Evolutionary conservation across 2,797 vertebrate genomes (phyloP), one percentile per base, ranked within the genome.

Genomic region (Margarornis squamiger): DNA sequence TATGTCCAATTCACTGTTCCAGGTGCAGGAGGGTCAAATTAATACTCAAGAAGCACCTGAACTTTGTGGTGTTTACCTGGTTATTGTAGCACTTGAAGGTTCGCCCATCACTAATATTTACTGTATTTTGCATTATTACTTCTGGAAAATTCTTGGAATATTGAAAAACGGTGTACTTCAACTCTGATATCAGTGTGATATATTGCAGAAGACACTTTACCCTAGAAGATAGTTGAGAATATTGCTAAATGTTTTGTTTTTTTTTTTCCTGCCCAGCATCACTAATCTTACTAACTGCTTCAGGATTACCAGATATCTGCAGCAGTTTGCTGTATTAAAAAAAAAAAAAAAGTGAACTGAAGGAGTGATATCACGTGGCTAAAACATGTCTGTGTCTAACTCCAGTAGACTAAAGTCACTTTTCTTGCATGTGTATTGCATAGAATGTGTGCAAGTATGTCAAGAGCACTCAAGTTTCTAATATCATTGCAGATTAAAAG

Each of bases 41-140:
- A 67, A 12, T 74, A 30, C 45, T 83, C 1, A 7, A 70, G 36
- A 92, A 76, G 20, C 65, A 86, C 30, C 48, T 78, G 84, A 80
- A 51, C 17, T 77, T 74, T 76, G 78, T 45, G 48, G 41, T 76
- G 41, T 59, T 86, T 73, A 13, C 16, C 34, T 74, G 36, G 27
- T 46, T 70, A 10, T 55, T 77, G 54, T 49, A 73, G 70, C 81
- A 91, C 51, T 86, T 77, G 90, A 74, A 96, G 94, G 90, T 96
- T 97, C 86, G 83, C 94, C 96, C 97, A 96, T 93, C 96, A 23
- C 95, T 97, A 97, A 97, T 88, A 67, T 77, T 92, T 74, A 85
- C 36, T 76, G 65, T 85, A 70, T 83, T 86, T 81, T 86, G 78
- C 58, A 41, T 74, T 94, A 81, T 76, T 91, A 73, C 52, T 91